phyloP scores from a whole-genome alignment of 2,113 vertebrate genomes.

The Cathartes aura region DNA sequence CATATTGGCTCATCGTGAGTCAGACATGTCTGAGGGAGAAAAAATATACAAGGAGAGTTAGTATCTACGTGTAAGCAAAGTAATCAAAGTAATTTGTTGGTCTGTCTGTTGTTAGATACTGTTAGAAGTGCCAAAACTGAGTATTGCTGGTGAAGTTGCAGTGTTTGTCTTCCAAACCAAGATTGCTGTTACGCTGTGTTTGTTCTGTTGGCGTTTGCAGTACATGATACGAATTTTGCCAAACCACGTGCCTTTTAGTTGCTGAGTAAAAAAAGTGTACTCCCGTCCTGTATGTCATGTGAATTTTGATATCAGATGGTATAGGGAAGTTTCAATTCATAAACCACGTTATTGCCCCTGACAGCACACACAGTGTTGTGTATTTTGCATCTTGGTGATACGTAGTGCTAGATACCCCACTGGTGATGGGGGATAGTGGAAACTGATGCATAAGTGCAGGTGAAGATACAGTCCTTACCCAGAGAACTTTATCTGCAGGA shows the following conservation, averaged over 20 bases:
- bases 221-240: neutral
- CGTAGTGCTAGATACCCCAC: neutral
- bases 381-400: neutral
- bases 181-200: neutral
- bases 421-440: neutral
- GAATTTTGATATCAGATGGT: neutral
- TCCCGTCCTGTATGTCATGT: neutral
- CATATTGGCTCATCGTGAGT: conserved; percentile 27
- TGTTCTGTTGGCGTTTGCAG: neutral
- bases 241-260: neutral
- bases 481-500: neutral
- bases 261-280: neutral
- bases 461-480: neutral
- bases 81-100: neutral
- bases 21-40: conserved; percentile 18
- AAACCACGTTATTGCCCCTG: neutral
- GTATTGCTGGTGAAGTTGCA: neutral
- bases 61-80: neutral
- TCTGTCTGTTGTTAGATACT: neutral
- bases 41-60: neutral
- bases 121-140: neutral
- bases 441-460: neutral
- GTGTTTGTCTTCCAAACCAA: neutral
- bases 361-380: neutral
- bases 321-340: neutral